These are phyloP conservation scores for Lethrus apterus DNA, from an alignment of 1,140 invertebrate species.

Conservation along the genomic window DNA sequence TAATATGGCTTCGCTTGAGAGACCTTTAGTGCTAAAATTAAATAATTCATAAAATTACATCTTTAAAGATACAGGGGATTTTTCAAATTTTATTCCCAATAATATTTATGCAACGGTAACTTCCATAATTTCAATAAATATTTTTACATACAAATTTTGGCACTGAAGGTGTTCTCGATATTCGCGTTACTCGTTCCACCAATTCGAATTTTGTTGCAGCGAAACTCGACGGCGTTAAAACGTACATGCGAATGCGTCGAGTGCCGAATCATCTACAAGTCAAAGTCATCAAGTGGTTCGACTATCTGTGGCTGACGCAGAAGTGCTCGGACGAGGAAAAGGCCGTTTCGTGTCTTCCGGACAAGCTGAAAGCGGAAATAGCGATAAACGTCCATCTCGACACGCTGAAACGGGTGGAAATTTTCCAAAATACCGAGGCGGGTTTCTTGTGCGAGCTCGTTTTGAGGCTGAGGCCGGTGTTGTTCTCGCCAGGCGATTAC, in stretches of 20 bases:
- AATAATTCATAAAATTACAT: too few relatives aligned
- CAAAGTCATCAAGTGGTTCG: conserved; percentile 99
- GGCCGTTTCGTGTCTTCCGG: conserved; percentile 88
- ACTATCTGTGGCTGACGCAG: conserved; percentile 97
- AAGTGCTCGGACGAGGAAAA: conserved; percentile 97
- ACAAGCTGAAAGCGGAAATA: conserved; percentile 97
- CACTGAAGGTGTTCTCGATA: neutral
- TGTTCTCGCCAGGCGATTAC: conserved; percentile 97
- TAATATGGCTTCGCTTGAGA: too few relatives aligned
- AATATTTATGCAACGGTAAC: too few relatives aligned
- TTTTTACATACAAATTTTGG: neutral
- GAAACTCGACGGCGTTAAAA: conserved; percentile 96
- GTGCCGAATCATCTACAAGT: conserved; percentile 93
- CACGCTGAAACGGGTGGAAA: conserved; percentile 94
- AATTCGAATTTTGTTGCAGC: conserved; percentile 64
- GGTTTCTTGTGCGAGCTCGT: conserved; percentile 97
- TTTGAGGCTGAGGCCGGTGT: conserved; percentile 83
- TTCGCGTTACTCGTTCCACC: too few relatives aligned
- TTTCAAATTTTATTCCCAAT: too few relatives aligned
- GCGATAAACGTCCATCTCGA: conserved; percentile 98
- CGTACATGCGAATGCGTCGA: conserved; percentile 93
- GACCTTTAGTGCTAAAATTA: too few relatives aligned
- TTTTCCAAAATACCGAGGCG: conserved; percentile 98
- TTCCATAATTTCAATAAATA: too few relatives aligned
- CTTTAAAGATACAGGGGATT: too few relatives aligned